Conservation (phyloP, 1,140 invertebrate species). For the Halesus radiatus region DNA sequence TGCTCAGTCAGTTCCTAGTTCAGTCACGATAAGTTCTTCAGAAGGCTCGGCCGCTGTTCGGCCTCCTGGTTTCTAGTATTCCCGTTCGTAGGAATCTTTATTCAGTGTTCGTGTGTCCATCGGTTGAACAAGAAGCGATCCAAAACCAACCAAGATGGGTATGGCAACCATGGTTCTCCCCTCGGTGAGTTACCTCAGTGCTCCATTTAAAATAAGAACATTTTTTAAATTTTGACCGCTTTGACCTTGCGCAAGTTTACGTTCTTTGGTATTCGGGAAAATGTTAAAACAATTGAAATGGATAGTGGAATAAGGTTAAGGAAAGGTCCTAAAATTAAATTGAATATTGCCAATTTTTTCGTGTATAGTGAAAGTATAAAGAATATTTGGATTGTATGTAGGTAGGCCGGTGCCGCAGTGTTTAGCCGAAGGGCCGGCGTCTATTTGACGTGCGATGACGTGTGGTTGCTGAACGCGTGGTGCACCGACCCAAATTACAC, state of each 20-base stretch:
- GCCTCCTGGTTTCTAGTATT: background rate
- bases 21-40: conserved; percentile 8
- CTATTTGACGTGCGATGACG: too few species aligned
- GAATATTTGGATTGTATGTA: background rate
- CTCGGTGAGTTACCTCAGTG: conserved; percentile 15
- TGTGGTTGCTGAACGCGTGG: too few species aligned
- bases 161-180: conserved; percentile 35
- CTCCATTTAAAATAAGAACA: conserved; percentile 14
- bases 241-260: conserved; percentile 28
- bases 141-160: conserved; percentile 11
- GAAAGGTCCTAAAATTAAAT: background rate
- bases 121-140: background rate
- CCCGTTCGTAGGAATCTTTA: background rate
- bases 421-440: background rate
- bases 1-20: conserved; percentile 8
- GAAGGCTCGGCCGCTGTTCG: background rate
- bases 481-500: too few species aligned
- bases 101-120: conserved; percentile 15
- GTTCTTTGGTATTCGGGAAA: background rate
- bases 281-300: background rate
- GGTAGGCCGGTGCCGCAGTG: conserved; percentile 1
- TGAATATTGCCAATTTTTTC: too few species aligned
- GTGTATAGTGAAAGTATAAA: too few species aligned
- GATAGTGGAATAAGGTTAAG: background rate
- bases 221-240: conserved; percentile 18